These are phyloP conservation scores for Acrocyrtus sp. DNA, from an alignment of 2,888 invertebrate genomes.

Conservation along the genomic window DNA sequence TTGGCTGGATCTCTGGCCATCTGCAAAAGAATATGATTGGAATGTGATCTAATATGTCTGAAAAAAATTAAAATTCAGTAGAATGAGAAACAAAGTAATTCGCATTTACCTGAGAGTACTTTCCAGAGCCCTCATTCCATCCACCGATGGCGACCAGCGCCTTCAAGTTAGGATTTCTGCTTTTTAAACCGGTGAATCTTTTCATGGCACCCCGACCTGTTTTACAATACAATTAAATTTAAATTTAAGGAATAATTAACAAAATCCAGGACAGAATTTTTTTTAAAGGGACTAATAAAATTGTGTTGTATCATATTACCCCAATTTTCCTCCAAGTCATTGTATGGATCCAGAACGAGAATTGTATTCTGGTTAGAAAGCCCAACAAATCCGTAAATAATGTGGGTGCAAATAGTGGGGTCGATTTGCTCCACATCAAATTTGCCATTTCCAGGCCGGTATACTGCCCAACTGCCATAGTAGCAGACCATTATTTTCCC, in stretches of 20 bases:
- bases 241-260: no score
- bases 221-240: not conserved
- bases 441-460: constrained; percentile 82
- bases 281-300: not conserved
- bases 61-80: no score
- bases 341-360: constrained; percentile 65
- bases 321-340: constrained; percentile 73
- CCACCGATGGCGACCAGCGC: constrained; percentile 67
- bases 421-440: constrained; percentile 85
- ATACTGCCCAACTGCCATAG: constrained; percentile 95
- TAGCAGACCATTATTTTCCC: constrained; percentile 92
- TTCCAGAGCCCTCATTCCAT: constrained; percentile 71
- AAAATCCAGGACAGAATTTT: constrained; percentile 52
- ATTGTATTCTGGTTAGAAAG: no score
- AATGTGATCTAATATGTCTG: no score
- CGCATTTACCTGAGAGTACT: constrained; percentile 70
- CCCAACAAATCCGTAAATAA: constrained; percentile 95
- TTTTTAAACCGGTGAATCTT: constrained; percentile 65
- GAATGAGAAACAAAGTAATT: not conserved
- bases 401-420: constrained; percentile 86
- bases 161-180: constrained; percentile 65
- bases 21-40: constrained; percentile 56
- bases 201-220: constrained; percentile 64
- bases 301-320: constrained; percentile 65
- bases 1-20: constrained; percentile 67